Base-by-base conservation (phyloP, 2,113 vertebrate genomes). In the Dendrocopos noguchii region DNA sequence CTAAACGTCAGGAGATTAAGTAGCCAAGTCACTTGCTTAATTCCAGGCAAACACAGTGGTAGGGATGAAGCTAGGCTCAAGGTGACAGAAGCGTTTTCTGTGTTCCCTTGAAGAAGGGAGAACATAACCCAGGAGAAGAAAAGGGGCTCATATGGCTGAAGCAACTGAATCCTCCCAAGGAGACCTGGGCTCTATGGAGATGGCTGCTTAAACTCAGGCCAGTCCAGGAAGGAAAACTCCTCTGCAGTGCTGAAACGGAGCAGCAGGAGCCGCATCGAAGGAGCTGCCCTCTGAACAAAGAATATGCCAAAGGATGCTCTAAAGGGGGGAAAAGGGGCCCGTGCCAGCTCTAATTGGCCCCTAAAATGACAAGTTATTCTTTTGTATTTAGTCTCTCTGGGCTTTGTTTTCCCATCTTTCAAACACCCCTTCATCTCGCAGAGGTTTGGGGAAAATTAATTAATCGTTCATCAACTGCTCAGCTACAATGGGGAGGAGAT, bases 391-490 rank as follows among this genome's bases (percentile, higher is more conserved):
- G 82, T 80, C 52, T 77, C 56, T 63, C 67, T 18, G 22, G 17
- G 56, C 64, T 93, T 95, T 90, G 72, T 91, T 91, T 92, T 33
- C 24, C 46, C 36, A 31, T 67, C 87, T 83, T 80, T 78, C 74
- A 77, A 94, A 76, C 60, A 71, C 3, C 52, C 68, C 56, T 91
- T 73, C 64, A 77, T 85, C 72, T 90, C 60, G 52, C 34, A 64
- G 90, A 92, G 34, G 56, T 80, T 66, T 90, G 46, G 87, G 34
- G 79, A 60, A 91, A 87, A 90, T 66, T 85, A 91, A 94, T 94
- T 94, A 93, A 80, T 72, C 85, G 85, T 52, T 95, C 87, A 87
- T 91, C 91, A 91, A 71, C 72, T 67, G 84, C 72, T 85, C 68
- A 52, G 67, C 87, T 85, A 90, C 85, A 93, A 88, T 39, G 78